These are phyloP conservation scores for Phenacoccus solenopsis DNA, from an alignment of 1,140 invertebrate species.

Conservation along the genomic window DNA sequence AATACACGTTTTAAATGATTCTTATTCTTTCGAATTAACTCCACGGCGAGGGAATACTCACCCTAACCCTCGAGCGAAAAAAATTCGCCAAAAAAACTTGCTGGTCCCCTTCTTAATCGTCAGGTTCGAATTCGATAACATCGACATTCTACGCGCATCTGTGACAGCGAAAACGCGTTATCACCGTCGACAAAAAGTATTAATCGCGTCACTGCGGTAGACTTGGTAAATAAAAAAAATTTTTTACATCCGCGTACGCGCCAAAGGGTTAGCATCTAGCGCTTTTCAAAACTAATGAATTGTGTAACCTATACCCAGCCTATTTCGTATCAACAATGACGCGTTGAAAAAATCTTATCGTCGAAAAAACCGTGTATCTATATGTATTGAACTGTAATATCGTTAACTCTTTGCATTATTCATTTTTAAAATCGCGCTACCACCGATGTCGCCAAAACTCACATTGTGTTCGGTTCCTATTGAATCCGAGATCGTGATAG, in stretches of 20 bases:
- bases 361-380: not conserved
- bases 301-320: conserved; percentile 8
- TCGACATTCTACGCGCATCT: not conserved
- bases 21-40: not conserved
- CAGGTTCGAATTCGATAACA: conserved; percentile 11
- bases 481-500: too few species aligned
- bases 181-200: not conserved
- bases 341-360: not conserved
- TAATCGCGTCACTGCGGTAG: conserved; percentile 16
- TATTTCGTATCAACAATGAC: conserved; percentile 7
- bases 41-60: not conserved
- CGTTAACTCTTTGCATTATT: conserved; percentile 18
- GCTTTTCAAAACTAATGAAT: conserved; percentile 12
- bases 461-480: too few species aligned
- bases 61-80: not conserved
- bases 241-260: not conserved
- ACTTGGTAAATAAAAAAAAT: conserved; percentile 15
- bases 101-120: not conserved
- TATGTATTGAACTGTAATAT: conserved; percentile 6
- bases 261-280: not conserved
- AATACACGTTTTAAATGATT: not conserved
- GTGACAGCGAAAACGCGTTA: not conserved
- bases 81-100: not conserved
- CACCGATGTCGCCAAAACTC: too few species aligned
- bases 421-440: not conserved